Base-by-base conservation (phyloP, 2,888 invertebrate genomes). In the Ichneumoninae sp. region DNA sequence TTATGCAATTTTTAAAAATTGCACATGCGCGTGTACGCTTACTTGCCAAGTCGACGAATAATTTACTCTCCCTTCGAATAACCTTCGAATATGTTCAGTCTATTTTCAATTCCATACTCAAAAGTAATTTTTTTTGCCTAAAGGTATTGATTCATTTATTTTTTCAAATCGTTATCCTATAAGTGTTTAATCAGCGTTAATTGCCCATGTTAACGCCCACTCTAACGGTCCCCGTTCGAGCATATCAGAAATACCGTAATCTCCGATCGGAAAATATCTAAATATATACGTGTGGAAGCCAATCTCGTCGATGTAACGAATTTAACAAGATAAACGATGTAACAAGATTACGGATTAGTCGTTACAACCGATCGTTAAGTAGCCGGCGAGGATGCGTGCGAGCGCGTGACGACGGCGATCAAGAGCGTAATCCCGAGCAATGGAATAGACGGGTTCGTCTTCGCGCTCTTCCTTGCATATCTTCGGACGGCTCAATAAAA, bases 401-500 rank as follows among this genome's bases (percentile, higher is more conserved):
- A 63, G 30, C 30, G 30, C 63, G 33, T 63, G 40, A 47, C 47
- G 68, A 69, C 44, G 40, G 40, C n/a, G 47, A 36, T 71, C 40
- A 30, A 30, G 44, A 16, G 44, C 16, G 30, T 44, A 74, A 75
- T 63, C 60, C 44, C 40, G 50, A 13, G 70, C 63, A 69, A 30
- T 63, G 74, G 74, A 71, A 81, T 82, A 74, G 66, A 22, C 50
- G 63, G 4, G 63, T 16, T 16, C 63, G 22, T 76, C 63, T 71
- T 40, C 54, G 22, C 63, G 40, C 78, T 81, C 54, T 57, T 57
- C 57, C 50, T 52, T 71, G 69, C 74, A 82, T 71, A 81, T 74
- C 68, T 68, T 5, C 60, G 10, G 66, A 65, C 50, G 10, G 75
- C 40, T 85, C 57, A 82, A 79, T 79, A 78, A 86, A 86, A 84